Evolutionary conservation across 2,888 invertebrate genomes (phyloP), one percentile per base, ranked within the genome.

Genomic region (Ommatoiulus sabulosus): DNA sequence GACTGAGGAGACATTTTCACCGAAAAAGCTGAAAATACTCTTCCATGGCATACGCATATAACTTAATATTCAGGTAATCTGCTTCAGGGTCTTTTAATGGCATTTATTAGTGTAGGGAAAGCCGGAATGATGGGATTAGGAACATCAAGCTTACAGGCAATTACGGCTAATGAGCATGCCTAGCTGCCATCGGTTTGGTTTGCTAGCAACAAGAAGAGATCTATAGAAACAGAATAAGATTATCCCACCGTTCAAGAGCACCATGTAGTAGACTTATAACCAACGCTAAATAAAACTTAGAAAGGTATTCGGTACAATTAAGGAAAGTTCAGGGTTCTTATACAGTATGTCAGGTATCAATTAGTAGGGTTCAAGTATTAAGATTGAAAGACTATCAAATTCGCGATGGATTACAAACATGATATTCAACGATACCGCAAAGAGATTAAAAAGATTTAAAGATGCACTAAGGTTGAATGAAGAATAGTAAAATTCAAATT

Each of bases 91-190:
- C 57, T 57, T 17, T 57, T 57, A 57, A 57, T 57, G 57, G 57
- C n/a, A 57, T 57, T 57, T 57, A 57, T 57, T 57, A 57, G 17
- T 57, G n/a, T 57, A 57, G 17, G 57, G n/a, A 57, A 57, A 57
- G 57, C 57, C n/a, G 17, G 57, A 57, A 57, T 57, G 57, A 57
- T 57, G 57, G 57, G 57, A 57, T 57, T 57, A 57, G 57, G 57
- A 57, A 57, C 57, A 57, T 57, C n/a, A 57, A 57, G 57, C 57
- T 57, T 17, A 57, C 57, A 4, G n/a, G 57, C 57, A 57, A 57
- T 57, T 57, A 57, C 57, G 15, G 57, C 57, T 57, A 57, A 57
- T 57, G 57, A 57, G 15, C 57, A 57, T n/a, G 57, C 8, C n/a
- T n/a, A n/a, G n/a, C 57, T 17, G 57, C 57, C 57, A 57, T n/a